Evolutionary conservation across 64 coral and sea anemone species (phyloP), one percentile per base, ranked within the genome.

Genomic region (Porites australiensis): DNA sequence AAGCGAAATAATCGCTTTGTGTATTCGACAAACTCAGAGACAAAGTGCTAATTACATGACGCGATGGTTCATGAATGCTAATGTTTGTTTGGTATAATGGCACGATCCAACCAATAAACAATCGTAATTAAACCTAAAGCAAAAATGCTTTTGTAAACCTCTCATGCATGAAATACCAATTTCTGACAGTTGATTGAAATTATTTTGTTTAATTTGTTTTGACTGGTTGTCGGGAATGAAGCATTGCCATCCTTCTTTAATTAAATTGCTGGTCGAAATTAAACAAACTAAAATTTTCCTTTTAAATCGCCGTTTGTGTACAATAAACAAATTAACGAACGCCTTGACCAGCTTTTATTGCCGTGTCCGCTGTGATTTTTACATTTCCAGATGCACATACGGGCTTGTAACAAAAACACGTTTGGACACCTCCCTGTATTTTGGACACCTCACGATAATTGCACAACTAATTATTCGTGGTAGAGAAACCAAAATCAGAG

Each of bases 11-110:
- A 55, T 19, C 8, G 44, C 20, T 69, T 84, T 84, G 37, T 69
- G 61, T 51, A 49, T 57, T 61, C 44, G 4, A 52, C 18, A 51
- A 69, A 69, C 9, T 69, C 18, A 16, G 14, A 84, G 69, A 46
- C 51, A 84, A 84, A 52, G 81, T 64, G 79, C 37, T 82, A 65
- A 82, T 84, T 63, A 53, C 7, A 21, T 46, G 43, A 10, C 62
- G 80, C 60, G 13, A 46, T 64, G 27, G 57, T 14, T 12, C 22
- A 37, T 2, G 22, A 44, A 82, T 66, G 60, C 59, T 82, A 65
- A 82, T 84, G 62, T 84, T 84, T 84, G 81, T 84, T 68, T 84
- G 45, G 15, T 51, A 44, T 52, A 84, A 69, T 84, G 62, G 21
- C 15, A 64, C 5, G 12, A 7, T 61, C 57, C 37, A 48, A 68